Conservation (phyloP, 1,140 invertebrate genomes). For the Probaryconus sp. region DNA sequence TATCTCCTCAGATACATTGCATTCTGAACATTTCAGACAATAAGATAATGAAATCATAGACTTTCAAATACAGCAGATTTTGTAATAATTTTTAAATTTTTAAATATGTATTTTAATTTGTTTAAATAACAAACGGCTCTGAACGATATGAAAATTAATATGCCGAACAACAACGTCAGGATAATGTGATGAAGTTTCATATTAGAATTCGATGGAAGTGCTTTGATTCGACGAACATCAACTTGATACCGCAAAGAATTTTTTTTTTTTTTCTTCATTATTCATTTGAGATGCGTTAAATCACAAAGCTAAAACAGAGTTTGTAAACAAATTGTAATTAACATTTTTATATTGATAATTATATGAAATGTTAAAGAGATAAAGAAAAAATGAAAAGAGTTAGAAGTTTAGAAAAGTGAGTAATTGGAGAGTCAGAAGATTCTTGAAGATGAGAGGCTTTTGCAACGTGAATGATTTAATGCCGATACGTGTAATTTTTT, state of each 20-base stretch:
- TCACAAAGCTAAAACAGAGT: background rate
- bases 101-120: no score
- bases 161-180: slow-evolving; percentile 1
- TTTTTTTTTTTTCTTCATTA: background rate
- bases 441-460: no score
- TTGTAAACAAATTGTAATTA: background rate
- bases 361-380: background rate
- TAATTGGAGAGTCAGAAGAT: no score
- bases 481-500: slow-evolving; percentile 1
- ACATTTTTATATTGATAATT: background rate
- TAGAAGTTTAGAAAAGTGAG: no score
- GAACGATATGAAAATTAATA: slow-evolving; percentile 17
- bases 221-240: background rate
- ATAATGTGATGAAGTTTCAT: slow-evolving; percentile 17
- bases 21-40: no score
- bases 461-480: slow-evolving; percentile 5
- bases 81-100: no score
- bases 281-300: background rate
- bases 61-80: no score
- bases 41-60: no score
- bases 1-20: no score
- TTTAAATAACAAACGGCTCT: no score
- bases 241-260: slow-evolving; percentile 15
- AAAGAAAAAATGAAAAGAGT: no score
- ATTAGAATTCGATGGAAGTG: slow-evolving; percentile 7